phyloP scores from a whole-genome alignment of 2,113 vertebrate species.

The Emydocephalus ijimae region DNA sequence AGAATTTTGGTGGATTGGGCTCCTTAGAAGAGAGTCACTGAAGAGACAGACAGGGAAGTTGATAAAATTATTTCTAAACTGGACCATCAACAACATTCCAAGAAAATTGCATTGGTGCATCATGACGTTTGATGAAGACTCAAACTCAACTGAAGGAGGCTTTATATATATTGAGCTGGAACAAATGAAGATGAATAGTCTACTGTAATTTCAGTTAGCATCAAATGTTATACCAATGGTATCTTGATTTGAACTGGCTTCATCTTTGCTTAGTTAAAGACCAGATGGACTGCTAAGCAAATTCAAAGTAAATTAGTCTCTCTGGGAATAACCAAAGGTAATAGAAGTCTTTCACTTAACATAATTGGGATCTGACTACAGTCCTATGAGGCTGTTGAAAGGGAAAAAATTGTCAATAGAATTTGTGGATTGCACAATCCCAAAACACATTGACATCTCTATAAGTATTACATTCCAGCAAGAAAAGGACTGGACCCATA shows the following conservation, averaged over 20 bases:
- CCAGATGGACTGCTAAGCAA: neutral
- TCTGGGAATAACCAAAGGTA: slow-evolving; percentile 9
- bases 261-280: slow-evolving; percentile 12
- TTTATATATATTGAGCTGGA: neutral
- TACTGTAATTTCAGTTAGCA: neutral
- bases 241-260: slow-evolving; percentile 6
- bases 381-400: slow-evolving; percentile 18
- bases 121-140: neutral
- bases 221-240: slow-evolving; percentile 12
- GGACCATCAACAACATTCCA: neutral
- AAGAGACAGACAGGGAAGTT: neutral
- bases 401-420: neutral
- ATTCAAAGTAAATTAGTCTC: slow-evolving; percentile 7
- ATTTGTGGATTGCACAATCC: slow-evolving; percentile 4
- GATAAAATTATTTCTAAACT: neutral
- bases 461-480: slow-evolving; percentile 15
- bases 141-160: neutral
- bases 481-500: neutral
- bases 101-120: neutral
- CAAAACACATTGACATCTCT: neutral
- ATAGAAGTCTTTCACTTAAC: slow-evolving; percentile 14
- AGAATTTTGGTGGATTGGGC: neutral
- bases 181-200: neutral
- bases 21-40: neutral
- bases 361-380: neutral